Evolutionary conservation across 2,888 invertebrate genomes (phyloP).

Genomic region (Folsomia manolachei): DNA sequence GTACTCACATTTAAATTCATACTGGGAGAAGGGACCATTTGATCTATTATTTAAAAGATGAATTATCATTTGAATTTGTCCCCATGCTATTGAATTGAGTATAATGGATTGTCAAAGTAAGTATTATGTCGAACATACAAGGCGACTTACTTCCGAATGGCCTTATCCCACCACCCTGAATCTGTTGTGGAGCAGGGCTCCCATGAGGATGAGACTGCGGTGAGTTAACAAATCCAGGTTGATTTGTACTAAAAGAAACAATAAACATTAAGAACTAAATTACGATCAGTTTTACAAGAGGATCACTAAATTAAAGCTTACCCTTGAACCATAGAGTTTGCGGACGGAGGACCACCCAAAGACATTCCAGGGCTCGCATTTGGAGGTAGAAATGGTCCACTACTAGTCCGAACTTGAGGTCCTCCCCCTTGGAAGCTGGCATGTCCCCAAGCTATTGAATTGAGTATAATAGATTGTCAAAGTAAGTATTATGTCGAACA

Average conservation of each 20-base stretch:
- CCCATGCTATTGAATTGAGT: no score
- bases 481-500: no score
- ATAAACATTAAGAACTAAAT: neutral
- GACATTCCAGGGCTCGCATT: conserved; percentile 33
- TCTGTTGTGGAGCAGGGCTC: neutral
- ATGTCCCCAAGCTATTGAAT: no score
- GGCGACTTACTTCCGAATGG: neutral
- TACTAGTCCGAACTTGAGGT: conserved; percentile 25
- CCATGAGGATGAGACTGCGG: conserved; percentile 35
- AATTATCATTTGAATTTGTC: no score
- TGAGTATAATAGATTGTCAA: no score
- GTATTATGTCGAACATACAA: neutral
- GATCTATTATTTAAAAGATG: conserved; percentile 19
- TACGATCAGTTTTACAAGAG: neutral
- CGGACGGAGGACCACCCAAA: conserved; percentile 23
- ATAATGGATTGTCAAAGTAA: no score
- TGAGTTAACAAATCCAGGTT: conserved; percentile 39
- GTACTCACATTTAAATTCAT: conserved; percentile 81
- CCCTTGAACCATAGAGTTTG: conserved; percentile 26
- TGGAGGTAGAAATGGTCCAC: conserved; percentile 32
- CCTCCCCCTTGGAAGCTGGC: neutral
- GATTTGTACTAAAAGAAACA: conserved; percentile 17
- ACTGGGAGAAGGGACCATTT: conserved; percentile 62
- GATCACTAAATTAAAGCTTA: conserved; percentile 8
- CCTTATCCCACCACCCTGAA: neutral